Conservation (phyloP, 1,140 invertebrate genomes). For the Neodiprion fabricii region DNA sequence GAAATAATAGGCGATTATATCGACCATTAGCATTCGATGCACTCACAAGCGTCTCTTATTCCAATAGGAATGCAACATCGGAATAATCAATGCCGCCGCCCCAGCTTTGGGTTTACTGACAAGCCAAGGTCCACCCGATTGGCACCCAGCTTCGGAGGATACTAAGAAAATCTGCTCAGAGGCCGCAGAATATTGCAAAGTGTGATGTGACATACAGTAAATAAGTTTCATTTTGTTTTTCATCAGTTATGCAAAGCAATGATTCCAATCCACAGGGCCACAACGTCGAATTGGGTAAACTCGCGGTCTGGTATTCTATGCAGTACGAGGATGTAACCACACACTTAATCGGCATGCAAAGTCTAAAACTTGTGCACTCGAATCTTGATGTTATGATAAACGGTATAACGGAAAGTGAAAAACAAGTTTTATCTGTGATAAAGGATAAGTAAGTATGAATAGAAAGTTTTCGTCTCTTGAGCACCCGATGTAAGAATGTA, state of each 20-base stretch:
- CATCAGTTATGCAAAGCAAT: conserved; percentile 3
- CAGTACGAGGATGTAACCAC: conserved; percentile 65
- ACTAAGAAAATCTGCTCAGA: conserved; percentile 70
- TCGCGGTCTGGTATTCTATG: conserved; percentile 74
- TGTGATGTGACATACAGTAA: conserved; percentile 39
- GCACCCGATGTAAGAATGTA: too few relatives aligned
- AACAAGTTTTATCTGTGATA: conserved; percentile 66
- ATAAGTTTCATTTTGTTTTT: conserved; percentile 6
- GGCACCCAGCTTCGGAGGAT: conserved; percentile 81
- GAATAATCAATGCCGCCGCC: conserved; percentile 82
- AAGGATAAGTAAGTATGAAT: conserved; percentile 66
- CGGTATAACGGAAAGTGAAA: conserved; percentile 69
- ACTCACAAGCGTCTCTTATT: conserved; percentile 32
- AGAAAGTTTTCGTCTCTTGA: background rate
- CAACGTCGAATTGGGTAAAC: conserved; percentile 72
- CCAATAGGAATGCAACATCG: conserved; percentile 73
- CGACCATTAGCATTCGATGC: background rate
- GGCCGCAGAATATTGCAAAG: conserved; percentile 71
- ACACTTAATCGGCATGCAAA: conserved; percentile 76
- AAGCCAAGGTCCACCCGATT: conserved; percentile 74
- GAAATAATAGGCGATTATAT: conserved; percentile 12
- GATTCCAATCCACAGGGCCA: conserved; percentile 55
- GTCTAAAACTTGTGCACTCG: conserved; percentile 63
- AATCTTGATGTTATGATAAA: conserved; percentile 68
- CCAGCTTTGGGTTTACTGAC: conserved; percentile 85